Evolutionary conservation across 30 jellyfish, hydroid and myxozoan species (phyloP), one percentile per base, ranked within the genome.

Genomic region (Aurelia sp.): DNA sequence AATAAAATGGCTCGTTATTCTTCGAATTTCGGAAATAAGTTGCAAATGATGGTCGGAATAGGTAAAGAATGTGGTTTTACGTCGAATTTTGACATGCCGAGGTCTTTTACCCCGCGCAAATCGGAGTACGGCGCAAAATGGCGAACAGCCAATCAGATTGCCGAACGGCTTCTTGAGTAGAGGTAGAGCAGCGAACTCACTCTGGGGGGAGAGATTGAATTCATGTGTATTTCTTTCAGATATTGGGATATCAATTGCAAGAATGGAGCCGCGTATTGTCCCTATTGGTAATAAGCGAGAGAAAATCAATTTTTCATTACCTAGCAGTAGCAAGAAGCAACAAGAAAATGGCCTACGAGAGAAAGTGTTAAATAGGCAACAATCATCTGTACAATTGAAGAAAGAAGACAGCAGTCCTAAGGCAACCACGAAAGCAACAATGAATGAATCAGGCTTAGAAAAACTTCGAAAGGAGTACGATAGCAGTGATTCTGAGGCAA

Each of bases 391-490:
- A 22, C 24, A 18, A 19, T 8, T 15, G n/a, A 40, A 27, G 31
- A n/a, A 17, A 4, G 33, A 41, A 33, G 38, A 16, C 12, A n/a
- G n/a, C 20, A 40, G 53, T 17, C 31, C 15, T 71, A 30, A 20
- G 82, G 63, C 20, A 71, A 44, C 55, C 13, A 44, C 55, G 55
- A 44, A 5, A 44, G 55, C 55, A 44, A 59, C 55, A 44, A 59
- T 59, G 33, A 59, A 59, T 18, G 33, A 44, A 47, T 83, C 94
- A 13, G 66, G 88, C 40, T 53, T 73, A 24, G 82, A 60, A 35
- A 78, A 82, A 12, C 75, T 85, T 63, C 44, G 82, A 52, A 85
- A 73, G 55, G 94, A 51, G 15, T 74, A 85, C 31, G 83, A 85
- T 72, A 83, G 92, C 53, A 60, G 80, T 19, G 86, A 40, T 10